A percentile compares a stretch with the other conserved stretches of the same genome.
Evolutionary conservation across 2,797 vertebrate genomes (phyloP).

Genomic region (Poeciliopsis infans): DNA sequence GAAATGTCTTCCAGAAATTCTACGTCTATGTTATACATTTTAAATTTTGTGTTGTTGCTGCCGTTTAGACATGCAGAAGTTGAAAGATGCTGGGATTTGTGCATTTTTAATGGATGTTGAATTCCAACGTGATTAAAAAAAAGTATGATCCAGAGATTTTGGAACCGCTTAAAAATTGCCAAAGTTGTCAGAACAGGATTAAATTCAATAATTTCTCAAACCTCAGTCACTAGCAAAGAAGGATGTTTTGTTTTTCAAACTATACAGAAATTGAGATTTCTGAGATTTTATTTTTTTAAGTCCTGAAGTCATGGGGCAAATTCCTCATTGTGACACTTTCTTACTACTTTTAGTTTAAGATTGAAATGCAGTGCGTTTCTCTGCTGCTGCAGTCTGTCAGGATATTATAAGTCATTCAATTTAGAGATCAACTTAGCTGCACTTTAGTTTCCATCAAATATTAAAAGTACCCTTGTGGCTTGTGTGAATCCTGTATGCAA

Average conservation of each 20-base stretch:
- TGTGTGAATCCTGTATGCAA: background rate
- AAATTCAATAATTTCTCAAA: background rate
- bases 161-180: background rate
- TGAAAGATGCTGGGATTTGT: background rate
- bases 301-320: conserved; percentile 2
- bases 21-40: background rate
- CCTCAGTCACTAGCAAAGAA: background rate
- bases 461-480: conserved; percentile 4
- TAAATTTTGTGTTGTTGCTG: background rate
- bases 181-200: background rate
- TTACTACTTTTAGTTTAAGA: conserved; percentile 6
- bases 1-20: background rate
- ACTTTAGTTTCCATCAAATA: conserved; percentile 1
- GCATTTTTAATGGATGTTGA: background rate
- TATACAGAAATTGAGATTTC: background rate
- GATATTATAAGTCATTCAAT: conserved; percentile 6
- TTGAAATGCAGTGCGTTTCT: background rate
- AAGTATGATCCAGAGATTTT: background rate
- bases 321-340: background rate
- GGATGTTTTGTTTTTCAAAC: background rate
- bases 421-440: background rate
- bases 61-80: background rate
- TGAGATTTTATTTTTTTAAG: background rate
- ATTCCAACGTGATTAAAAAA: background rate
- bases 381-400: background rate